Evolutionary conservation across 2,113 vertebrate genomes (phyloP).

Genomic region (Sylvilagus bachmani): DNA sequence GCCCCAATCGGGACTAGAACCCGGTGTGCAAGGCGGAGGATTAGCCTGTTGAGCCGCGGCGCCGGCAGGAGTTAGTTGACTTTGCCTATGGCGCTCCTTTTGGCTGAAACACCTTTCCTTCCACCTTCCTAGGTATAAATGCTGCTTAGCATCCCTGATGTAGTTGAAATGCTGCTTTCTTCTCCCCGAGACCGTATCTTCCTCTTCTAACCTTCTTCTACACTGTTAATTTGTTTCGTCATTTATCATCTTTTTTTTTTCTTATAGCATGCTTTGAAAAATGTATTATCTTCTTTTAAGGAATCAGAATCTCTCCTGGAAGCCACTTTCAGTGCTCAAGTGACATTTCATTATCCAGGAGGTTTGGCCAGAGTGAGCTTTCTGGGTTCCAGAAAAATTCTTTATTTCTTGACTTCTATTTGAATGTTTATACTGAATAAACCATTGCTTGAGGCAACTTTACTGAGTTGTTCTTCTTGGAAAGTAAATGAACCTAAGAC

Average conservation of each 20-base stretch:
- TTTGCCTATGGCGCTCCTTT: rapidly evolving
- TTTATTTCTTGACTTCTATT: constrained; percentile 14
- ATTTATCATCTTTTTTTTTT: not conserved
- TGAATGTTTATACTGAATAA: too few species aligned
- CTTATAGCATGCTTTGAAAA: not conserved
- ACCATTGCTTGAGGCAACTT: not conserved
- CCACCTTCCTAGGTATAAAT: not conserved
- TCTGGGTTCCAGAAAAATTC: not conserved
- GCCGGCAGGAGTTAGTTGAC: not conserved
- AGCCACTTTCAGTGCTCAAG: not conserved
- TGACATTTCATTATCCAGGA: not conserved
- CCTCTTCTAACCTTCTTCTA: not conserved
- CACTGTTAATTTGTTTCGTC: not conserved
- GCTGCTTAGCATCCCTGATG: not conserved
- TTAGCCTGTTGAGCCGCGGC: too few species aligned
- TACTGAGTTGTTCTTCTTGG: not conserved
- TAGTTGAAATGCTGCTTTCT: not conserved
- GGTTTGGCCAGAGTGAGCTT: not conserved
- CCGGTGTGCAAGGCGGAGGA: too few species aligned
- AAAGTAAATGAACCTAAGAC: constrained; percentile 15
- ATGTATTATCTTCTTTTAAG: not conserved
- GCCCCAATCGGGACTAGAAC: too few species aligned
- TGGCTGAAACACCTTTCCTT: not conserved
- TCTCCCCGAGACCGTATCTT: not conserved
- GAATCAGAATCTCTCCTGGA: not conserved